Conservation (phyloP, 2,888 invertebrate species). For the Druceiella hillmani region DNA sequence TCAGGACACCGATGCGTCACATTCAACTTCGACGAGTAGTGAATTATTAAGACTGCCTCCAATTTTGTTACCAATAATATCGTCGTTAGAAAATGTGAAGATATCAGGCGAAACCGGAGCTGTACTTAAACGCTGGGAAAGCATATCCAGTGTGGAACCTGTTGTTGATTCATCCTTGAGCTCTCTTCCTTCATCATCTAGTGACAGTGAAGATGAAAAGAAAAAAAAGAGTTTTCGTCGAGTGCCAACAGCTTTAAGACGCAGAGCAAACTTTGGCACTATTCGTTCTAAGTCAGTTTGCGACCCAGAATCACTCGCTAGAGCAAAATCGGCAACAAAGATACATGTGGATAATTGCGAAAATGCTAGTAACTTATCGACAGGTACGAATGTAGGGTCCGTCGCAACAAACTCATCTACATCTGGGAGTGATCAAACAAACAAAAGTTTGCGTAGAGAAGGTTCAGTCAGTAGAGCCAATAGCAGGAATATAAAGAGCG, state of each 20-base stretch:
- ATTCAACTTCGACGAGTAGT: constrained; percentile 54
- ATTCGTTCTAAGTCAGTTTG: constrained; percentile 48
- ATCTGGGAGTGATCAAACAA: constrained; percentile 44
- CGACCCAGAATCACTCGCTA: constrained; percentile 38
- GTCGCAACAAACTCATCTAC: constrained; percentile 40
- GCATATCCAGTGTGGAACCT: constrained; percentile 66
- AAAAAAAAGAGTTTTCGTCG: constrained; percentile 38
- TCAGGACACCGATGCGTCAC: constrained; percentile 57
- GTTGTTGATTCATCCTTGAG: constrained; percentile 63
- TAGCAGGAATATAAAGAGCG: constrained; percentile 47
- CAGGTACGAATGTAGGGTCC: constrained; percentile 41
- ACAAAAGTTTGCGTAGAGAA: constrained; percentile 38
- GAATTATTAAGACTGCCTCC: constrained; percentile 63
- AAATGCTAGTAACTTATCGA: constrained; percentile 43
- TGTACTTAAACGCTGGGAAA: constrained; percentile 52
- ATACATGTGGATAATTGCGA: constrained; percentile 37
- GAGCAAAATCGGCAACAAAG: constrained; percentile 29
- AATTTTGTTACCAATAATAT: constrained; percentile 63
- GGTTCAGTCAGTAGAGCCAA: constrained; percentile 36
- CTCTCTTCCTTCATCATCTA: constrained; percentile 49
- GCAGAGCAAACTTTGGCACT: constrained; percentile 40
- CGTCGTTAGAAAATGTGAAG: constrained; percentile 54
- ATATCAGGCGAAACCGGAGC: constrained; percentile 38
- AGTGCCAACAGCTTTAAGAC: constrained; percentile 38
- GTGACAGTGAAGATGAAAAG: constrained; percentile 45